Conservation (phyloP, 2,888 invertebrate genomes). For the Lepidochrysops patricia region DNA sequence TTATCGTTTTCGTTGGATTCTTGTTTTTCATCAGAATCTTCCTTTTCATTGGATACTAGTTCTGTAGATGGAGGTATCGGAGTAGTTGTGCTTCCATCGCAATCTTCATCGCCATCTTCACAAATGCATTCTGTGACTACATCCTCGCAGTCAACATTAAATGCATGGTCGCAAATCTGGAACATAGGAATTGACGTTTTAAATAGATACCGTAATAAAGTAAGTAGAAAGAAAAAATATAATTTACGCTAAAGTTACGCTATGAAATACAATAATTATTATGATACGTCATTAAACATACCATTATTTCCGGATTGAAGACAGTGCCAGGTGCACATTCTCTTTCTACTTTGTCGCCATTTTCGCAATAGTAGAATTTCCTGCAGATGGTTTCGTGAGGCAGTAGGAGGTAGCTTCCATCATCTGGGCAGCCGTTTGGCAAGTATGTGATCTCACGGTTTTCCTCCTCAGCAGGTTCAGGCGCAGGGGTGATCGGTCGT, state of each 20-base stretch:
- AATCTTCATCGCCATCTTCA: conserved; percentile 16
- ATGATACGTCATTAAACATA: conserved; percentile 20
- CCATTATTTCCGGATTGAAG: conserved; percentile 41
- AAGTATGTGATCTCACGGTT: conserved; percentile 14
- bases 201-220: not conserved
- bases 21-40: not conserved
- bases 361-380: conserved; percentile 36
- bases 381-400: conserved; percentile 36
- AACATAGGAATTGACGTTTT: not conserved
- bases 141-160: not conserved
- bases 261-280: not conserved
- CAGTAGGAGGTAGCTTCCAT: conserved; percentile 30
- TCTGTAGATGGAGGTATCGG: not conserved
- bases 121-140: not conserved
- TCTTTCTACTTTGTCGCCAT: conserved; percentile 33
- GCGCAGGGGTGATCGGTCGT: not conserved
- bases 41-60: not conserved
- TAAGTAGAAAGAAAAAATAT: not conserved
- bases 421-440: conserved; percentile 33
- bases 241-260: not conserved
- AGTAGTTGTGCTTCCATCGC: conserved; percentile 12
- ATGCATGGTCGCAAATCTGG: not conserved
- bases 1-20: not conserved
- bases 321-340: conserved; percentile 33
- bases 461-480: not conserved